Evolutionary conservation across 2,113 vertebrate genomes (phyloP), one percentile per base, ranked within the genome.

Genomic region (Formicarius rufipectus): DNA sequence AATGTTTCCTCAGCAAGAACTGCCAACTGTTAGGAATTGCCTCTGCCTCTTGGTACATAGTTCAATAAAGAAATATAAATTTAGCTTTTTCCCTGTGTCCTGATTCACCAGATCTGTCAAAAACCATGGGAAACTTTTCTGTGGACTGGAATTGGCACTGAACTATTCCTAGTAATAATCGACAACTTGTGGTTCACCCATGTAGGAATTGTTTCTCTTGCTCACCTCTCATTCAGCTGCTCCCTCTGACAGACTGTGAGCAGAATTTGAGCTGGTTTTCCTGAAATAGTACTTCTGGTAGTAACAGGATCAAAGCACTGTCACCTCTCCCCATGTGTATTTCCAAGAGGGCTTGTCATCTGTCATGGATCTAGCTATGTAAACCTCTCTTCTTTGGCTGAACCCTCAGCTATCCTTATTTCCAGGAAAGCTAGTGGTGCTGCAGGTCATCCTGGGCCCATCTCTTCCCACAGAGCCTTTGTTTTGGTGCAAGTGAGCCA

Each of bases 351-450:
- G 19, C 64, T 89, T 84, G 44, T 40, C 33, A 39, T 37, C 39
- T 89, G 19, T 55, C 28, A 8, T 7, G 9, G 49, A 64, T 42
- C 45, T 55, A 47, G 27, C 78, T 80, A 9, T 3, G 23, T 81
- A 74, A 89, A 92, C 62, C 30, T 28, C 50, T 14, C 52, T 80
- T 40, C 60, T 91, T 67, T 96, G 94, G 94, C 90, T 69, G 60
- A 87, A 30, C 56, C 28, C 55, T 80, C 22, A 63, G 80, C 58
- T 71, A 21, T 24, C 71, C 33, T 84, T 67, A 31, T 50, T 95
- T 95, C 95, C 77, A 55, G 14, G 91, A 96, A 97, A 59, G 53
- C 28, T 63, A 66, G n/a, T 78, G 78, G 11, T 83, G 27, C 71
- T 92, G 52, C 45, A 58, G 68, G 47, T 85, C 58, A 35, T 20